phyloP scores from a whole-genome alignment of 2,797 vertebrate species.

The Oophaga sylvatica region DNA sequence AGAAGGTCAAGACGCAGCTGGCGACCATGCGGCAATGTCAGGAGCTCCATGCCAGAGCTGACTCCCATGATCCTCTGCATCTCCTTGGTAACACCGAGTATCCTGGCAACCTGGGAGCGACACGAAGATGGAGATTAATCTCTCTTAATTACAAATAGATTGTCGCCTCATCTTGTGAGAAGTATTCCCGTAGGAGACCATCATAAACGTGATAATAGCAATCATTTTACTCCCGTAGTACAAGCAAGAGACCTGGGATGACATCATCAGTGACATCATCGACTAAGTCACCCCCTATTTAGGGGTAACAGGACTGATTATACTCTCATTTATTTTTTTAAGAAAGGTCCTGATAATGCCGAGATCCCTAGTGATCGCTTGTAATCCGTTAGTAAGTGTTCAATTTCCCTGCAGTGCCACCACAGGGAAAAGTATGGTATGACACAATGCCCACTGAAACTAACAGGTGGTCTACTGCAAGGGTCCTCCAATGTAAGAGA shows the following conservation, averaged over 20 bases:
- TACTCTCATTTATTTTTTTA: too few species aligned
- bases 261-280: conserved; percentile 35
- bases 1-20: conserved; percentile 95
- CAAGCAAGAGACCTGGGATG: neutral
- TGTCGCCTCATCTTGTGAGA: conserved; percentile 20
- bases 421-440: neutral
- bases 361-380: too few species aligned
- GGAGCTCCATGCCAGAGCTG: conserved; percentile 92
- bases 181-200: conserved; percentile 10
- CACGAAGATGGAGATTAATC: conserved; percentile 68
- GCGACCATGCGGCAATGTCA: conserved; percentile 95
- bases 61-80: conserved; percentile 97
- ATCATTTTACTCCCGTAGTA: neutral
- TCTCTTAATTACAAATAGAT: conserved; percentile 62
- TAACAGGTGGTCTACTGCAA: neutral
- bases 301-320: too few species aligned
- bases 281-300: neutral
- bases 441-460: neutral
- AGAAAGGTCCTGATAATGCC: too few species aligned
- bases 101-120: conserved; percentile 89
- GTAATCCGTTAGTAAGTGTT: neutral
- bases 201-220: conserved; percentile 34
- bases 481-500: neutral
- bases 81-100: conserved; percentile 90
- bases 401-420: neutral